Base-by-base conservation (phyloP, 2,113 vertebrate genomes). In the Paratilapia polleni region DNA sequence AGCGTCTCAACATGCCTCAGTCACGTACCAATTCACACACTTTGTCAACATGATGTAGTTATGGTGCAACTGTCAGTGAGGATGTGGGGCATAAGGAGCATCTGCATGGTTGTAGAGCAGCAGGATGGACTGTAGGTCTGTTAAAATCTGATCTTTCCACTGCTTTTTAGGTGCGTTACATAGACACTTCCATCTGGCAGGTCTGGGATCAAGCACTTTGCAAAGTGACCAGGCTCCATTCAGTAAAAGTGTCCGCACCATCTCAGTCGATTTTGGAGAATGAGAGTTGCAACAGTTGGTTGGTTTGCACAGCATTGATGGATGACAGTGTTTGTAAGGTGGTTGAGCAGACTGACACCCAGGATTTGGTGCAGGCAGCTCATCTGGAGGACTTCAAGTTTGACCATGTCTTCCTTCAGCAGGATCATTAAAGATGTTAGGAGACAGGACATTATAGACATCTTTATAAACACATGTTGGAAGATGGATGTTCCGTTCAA, bases 251-350 rank as follows among this genome's bases (percentile, higher is more conserved):
- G 11, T 2, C 31, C n/a, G 36, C 31, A n/a, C 61, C 31, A 8
- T 63, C 61, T 4, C 34, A 22, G 61, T 20, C 8, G 61, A 31
- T 38, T 64, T 64, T 34, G 34, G 20, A 38, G 61, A 38, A 38
- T 22, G 8, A 0, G 19, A 63, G 19, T 38, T 14, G 4, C 13
- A 19, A n/a, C 34, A 14, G 34, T 38, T 63, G 36, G 34, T 36
- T 36, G 34, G 34, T 20, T 63, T 63, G 34, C 61, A 63, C 61
- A 38, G 34, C 0, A 22, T 11, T 14, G 61, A 64, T 22, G 34
- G 22, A 4, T 10, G 13, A 0, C 19, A 1, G 20, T n/a, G 20
- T 38, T 8, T 38, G 11, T 3, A 4, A 63, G 34, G 20, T 64
- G 19, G 62, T 64, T 20, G 7, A 64, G 62, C 11, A 38, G 34